phyloP scores from a whole-genome alignment of 2,797 vertebrate genomes.

The Enteromius treurensis region DNA sequence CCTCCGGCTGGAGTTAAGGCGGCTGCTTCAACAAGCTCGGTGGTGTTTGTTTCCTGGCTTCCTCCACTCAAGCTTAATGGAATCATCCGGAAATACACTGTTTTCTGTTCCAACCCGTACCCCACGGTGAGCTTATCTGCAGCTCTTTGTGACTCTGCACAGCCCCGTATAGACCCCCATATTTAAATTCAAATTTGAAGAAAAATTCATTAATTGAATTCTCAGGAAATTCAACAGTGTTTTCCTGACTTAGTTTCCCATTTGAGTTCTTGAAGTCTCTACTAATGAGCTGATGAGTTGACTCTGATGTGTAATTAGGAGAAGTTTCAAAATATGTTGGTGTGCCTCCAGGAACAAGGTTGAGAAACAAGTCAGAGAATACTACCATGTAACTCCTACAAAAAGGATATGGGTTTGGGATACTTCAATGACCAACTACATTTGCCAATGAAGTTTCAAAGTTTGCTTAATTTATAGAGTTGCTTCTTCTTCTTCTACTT shows the following conservation, averaged over 20 bases:
- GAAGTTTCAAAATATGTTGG: background rate
- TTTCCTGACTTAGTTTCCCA: background rate
- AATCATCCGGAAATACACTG: constrained; percentile 96
- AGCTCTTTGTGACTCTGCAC: background rate
- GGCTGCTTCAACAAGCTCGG: constrained; percentile 89
- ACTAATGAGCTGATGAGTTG: background rate
- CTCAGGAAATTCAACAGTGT: background rate
- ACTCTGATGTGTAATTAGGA: background rate
- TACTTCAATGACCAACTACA: background rate
- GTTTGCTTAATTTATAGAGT: background rate
- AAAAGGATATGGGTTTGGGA: background rate
- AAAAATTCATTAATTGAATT: background rate
- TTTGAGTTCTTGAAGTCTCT: background rate
- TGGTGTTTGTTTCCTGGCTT: constrained; percentile 96
- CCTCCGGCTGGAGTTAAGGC: constrained; percentile 96
- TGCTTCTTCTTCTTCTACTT: background rate
- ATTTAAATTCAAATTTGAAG: constrained; percentile 4
- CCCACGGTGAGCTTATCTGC: constrained; percentile 81
- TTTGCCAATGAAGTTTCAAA: background rate
- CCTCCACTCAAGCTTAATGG: constrained; percentile 96
- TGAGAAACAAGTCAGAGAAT: background rate
- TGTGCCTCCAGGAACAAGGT: background rate
- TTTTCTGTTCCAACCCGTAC: constrained; percentile 98
- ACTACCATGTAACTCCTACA: background rate
- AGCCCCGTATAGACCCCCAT: background rate